A percentile compares a stretch with the other conserved stretches of the same genome.
phyloP scores from a whole-genome alignment of 1,140 invertebrate species.

The Battus philenor region DNA sequence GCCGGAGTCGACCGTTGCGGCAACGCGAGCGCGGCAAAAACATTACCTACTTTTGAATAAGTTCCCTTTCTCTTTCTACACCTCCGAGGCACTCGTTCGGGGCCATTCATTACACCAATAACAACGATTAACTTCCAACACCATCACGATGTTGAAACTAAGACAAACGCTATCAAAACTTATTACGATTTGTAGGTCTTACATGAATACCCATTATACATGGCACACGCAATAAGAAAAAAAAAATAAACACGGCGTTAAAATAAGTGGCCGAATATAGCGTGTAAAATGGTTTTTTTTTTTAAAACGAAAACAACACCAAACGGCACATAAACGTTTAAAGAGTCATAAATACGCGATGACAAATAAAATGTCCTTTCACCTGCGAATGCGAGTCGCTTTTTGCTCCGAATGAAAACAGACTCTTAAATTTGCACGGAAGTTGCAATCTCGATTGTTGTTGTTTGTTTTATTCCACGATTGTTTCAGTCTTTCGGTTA shows the following conservation, averaged over 20 bases:
- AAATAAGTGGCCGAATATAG: conserved; percentile 31
- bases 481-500: neutral
- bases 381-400: conserved; percentile 35
- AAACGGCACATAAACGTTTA: conserved; percentile 60
- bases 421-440: conserved; percentile 10
- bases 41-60: conserved; percentile 75
- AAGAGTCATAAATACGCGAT: conserved; percentile 53
- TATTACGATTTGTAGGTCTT: no score
- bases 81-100: conserved; percentile 41
- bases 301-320: conserved; percentile 47
- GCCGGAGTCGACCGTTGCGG: conserved; percentile 37
- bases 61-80: conserved; percentile 75
- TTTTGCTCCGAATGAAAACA: conserved; percentile 27
- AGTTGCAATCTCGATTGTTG: conserved; percentile 12
- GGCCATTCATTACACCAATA: conserved; percentile 38
- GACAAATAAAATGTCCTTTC: conserved; percentile 57
- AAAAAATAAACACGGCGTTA: conserved; percentile 24
- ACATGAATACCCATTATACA: no score
- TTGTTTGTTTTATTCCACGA: conserved; percentile 2
- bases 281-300: conserved; percentile 26
- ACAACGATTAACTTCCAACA: no score
- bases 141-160: no score
- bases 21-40: conserved; percentile 62
- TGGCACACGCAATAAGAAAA: neutral
- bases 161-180: no score